Base-by-base conservation (phyloP, 1,140 invertebrate species). In the Eciton burchellii region DNA sequence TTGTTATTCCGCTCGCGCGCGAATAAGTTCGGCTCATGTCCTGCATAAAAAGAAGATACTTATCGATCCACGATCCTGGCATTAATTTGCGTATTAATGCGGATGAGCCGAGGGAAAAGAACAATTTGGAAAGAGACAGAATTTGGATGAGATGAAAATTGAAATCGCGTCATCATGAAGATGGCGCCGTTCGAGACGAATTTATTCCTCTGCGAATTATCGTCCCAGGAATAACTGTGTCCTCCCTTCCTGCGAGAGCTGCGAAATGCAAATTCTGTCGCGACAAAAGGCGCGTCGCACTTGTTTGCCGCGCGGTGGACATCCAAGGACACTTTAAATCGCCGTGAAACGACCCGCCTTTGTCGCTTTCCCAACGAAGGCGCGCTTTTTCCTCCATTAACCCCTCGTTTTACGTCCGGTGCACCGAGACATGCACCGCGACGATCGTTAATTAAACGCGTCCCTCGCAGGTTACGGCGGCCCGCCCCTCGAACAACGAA, bases 1-100 rank as follows among this genome's bases (percentile, higher is more conserved):
- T 72, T 73, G 77, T 66, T 52, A 71, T 81, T 81, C n/a, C 66
- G 19, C 63, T 73, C 41, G 47, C 63, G 45, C 24, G 14, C 62
- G 19, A 41, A 21, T 68, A 56, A 65, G 66, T 77, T 77, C 29
- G 29, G 14, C 63, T 74, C 63, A 74, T 63, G 24, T n/a, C n/a
- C 3, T 3, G 47, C 29, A 54, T 77, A 54, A 77, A 77, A 66
- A 77, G 60, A 66, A 66, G 47, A 6, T 12, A 66, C 26, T 56
- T 54, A 68, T 66, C 4, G 35, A 41, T 54, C 3, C 4, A 1
- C 21, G 19, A 52, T 29, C 41, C 14, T 26, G 21, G 41, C 66
- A 21, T 52, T 65, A 66, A 54, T 66, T 56, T 19, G 21, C 19
- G 1, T n/a, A 16, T 52, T 57, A 19, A 41, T 24, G n/a, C 57